Evolutionary conservation across 1,140 invertebrate genomes (phyloP), one percentile per base, ranked within the genome.

Genomic region (Melipona quadrifasciata): DNA sequence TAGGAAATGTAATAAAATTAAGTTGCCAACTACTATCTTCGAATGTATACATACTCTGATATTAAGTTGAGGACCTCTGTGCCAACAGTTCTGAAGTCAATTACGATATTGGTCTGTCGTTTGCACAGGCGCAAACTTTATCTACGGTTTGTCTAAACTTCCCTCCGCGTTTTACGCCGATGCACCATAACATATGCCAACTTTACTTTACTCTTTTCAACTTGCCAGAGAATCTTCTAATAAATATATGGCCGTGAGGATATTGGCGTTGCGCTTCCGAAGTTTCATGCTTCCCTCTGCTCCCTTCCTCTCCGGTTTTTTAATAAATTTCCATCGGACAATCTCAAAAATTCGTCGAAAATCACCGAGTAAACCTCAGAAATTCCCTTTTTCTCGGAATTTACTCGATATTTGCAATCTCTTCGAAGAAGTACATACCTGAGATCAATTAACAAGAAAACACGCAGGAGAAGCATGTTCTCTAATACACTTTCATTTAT

Each of bases 101-200:
- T 91, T 91, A 91, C 88, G 90, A 87, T 91, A 91, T 91, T 91
- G 88, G 85, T 84, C 87, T 82, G 84, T 82, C 84, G 83, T 91
- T 91, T 87, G 85, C 87, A 81, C 80, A 89, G 84, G 65, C 70
- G 51, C 67, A 76, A 88, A 84, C 81, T 87, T 79, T 65, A 65
- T 64, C 67, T 71, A 73, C 47, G 68, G 70, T 80, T 85, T 74
- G 70, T 24, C n/a, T 27, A 76, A 82, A 85, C 34, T 80, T 82
- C 34, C 24, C 17, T 64, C 24, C n/a, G 21, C 31, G 53, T 86
- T 75, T 79, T 84, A 86, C 68, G 65, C 73, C 21, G 55, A 84
- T 55, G 81, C 78, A 79, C 67, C 83, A 71, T 84, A 86, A 89
- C 53, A 31, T 57, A 34, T 27, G 58, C 47, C 16, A 39, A 19